Conservation (phyloP, 2,888 invertebrate genomes). For the Aphelenchoides bicaudatus region DNA sequence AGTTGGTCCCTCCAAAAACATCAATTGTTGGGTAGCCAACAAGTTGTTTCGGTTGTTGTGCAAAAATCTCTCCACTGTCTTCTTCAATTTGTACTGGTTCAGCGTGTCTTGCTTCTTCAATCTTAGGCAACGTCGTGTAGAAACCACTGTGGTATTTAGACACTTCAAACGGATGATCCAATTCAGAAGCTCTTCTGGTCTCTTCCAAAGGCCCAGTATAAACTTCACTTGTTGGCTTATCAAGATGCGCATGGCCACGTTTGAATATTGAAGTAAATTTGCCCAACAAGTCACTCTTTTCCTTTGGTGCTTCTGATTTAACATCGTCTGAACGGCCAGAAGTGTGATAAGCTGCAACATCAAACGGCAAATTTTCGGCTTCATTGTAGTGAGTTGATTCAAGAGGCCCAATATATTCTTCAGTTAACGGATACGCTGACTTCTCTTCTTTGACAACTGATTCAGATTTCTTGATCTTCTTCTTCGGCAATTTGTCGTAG, state of each 20-base stretch:
- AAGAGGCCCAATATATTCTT: too few species aligned
- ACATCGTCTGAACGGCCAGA: too few species aligned
- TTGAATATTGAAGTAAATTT: conserved; percentile 3
- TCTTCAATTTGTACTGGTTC: neutral
- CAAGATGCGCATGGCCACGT: conserved; percentile 3
- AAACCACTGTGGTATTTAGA: neutral
- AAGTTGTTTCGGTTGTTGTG: neutral
- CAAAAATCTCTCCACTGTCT: neutral
- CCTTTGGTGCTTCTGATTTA: too few species aligned
- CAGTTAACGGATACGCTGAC: too few species aligned
- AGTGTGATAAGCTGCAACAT: too few species aligned
- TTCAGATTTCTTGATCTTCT: too few species aligned
- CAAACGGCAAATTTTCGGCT: neutral
- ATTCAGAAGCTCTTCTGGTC: neutral
- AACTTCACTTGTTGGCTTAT: neutral
- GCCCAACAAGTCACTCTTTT: neutral
- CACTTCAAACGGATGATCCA: neutral
- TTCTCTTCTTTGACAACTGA: too few species aligned
- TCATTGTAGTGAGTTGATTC: too few species aligned
- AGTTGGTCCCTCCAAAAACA: too few species aligned
- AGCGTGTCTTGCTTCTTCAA: too few species aligned
- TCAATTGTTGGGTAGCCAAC: neutral
- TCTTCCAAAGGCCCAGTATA: neutral
- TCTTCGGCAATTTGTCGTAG: too few species aligned
- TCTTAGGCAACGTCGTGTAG: too few species aligned